Base-by-base conservation (phyloP, 2,888 invertebrate genomes). In the Chloromyia formosa region DNA sequence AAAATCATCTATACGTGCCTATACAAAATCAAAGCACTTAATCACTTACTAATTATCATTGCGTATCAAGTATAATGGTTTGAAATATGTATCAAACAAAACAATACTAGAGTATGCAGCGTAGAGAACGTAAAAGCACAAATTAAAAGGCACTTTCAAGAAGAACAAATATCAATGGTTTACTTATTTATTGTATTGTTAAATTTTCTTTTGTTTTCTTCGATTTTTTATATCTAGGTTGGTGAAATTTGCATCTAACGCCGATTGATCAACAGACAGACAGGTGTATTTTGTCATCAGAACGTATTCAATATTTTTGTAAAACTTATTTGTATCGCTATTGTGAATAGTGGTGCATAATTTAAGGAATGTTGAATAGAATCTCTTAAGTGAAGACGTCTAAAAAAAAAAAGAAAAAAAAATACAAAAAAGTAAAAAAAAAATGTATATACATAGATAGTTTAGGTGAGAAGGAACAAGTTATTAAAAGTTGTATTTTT, bases 61-160 rank as follows among this genome's bases (percentile, higher is more conserved):
- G 27, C 27, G 7, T 35, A 35, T 35, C 2, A 4, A 4, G 27
- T 35, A 35, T 4, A 4, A 35, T 35, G 27, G 27, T 35, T 35
- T 35, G 2, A 35, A 35, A 35, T 35, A 35, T 35, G 2, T 35
- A 35, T 35, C 27, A 35, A 35, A 35, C 27, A 35, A 35, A 4
- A 4, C 27, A 35, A 35, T 35, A 35, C 27, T 35, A 35, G 27
- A 35, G 27, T 35, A 35, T 35, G 27, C 27, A 35, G 27, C 27
- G 27, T n/a, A 53, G 58, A 58, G 58, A 58, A 71, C 56, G 40
- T 12, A 56, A 71, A 71, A 58, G 68, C 68, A 58, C 58, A 71
- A 58, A 56, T 42, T 14, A 58, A 71, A 71, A 71, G 71, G 71
- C 71, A 71, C 71, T 71, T 71, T 71, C 18, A 58, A 58, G 16